phyloP scores from a whole-genome alignment of 2,113 vertebrate genomes.

The Numenius arquata region DNA sequence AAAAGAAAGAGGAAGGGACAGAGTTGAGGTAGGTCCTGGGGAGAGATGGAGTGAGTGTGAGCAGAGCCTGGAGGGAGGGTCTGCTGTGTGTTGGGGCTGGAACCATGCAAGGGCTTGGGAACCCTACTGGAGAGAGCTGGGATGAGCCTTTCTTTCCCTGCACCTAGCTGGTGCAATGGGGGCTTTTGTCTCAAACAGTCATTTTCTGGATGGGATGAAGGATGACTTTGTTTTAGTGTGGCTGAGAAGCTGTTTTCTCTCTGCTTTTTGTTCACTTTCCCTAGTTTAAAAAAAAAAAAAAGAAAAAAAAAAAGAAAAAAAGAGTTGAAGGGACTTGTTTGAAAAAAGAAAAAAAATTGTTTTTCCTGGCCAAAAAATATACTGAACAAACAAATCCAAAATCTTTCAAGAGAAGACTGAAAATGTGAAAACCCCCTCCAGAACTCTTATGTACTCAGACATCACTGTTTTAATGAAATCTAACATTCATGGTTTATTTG shows the following conservation, averaged over 20 bases:
- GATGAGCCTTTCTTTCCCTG: neutral
- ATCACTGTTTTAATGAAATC: neutral
- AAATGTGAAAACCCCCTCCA: neutral
- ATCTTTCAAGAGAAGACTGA: neutral
- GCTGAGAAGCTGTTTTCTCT: neutral
- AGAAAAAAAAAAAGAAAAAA: neutral
- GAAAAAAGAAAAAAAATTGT: neutral
- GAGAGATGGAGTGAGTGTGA: neutral
- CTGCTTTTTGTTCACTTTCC: neutral
- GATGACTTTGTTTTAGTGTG: neutral
- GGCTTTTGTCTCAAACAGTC: neutral
- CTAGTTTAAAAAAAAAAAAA: neutral
- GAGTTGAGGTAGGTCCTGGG: neutral
- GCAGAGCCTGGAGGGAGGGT: neutral
- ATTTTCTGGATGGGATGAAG: neutral
- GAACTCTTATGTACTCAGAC: neutral
- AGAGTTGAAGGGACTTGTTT: neutral
- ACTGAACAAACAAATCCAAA: neutral
- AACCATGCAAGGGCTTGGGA: neutral
- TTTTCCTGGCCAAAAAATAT: neutral
- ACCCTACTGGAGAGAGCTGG: neutral
- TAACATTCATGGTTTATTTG: neutral
- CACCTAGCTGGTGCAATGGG: accelerated
- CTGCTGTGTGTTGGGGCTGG: neutral
- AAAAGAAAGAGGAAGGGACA: neutral